Evolutionary conservation across 2,113 vertebrate species (phyloP).

Genomic region (Arothron firmamentum): DNA sequence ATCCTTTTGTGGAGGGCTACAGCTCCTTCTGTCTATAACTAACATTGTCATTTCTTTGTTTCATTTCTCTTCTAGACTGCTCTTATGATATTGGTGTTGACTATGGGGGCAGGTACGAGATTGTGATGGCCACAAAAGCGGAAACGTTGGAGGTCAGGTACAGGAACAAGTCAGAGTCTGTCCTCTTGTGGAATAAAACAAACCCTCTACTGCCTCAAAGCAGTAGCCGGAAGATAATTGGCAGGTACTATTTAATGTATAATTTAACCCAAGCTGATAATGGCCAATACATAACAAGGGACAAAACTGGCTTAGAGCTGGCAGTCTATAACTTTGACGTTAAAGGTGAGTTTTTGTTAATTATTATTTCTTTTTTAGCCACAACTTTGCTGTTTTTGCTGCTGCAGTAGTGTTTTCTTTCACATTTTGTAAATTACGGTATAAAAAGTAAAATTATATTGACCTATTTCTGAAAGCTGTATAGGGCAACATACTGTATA

Average conservation of each 20-base stretch:
- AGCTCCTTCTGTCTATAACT: no score
- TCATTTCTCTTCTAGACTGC: no score
- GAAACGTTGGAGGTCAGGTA: not conserved
- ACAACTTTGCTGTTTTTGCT: not conserved
- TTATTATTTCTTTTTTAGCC: not conserved
- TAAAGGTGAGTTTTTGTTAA: conserved; percentile 9
- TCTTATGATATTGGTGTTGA: no score
- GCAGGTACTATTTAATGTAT: rapidly evolving
- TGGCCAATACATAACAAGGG: conserved; percentile 3
- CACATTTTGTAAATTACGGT: no score
- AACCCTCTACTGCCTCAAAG: rapidly evolving
- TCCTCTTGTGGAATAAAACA: conserved; percentile 11
- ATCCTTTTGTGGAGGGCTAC: no score
- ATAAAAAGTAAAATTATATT: no score
- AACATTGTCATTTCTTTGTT: no score
- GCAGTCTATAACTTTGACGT: not conserved
- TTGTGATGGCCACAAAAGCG: rapidly evolving
- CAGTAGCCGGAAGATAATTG: not conserved
- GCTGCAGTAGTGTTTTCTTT: not conserved
- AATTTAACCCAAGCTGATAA: conserved; percentile 19
- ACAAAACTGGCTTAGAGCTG: rapidly evolving
- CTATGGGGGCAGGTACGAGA: not conserved
- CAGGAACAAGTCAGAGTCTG: rapidly evolving
- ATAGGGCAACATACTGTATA: no score
- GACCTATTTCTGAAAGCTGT: no score